Evolutionary conservation across 2,113 vertebrate genomes (phyloP).

Genomic region (Pangasianodon hypophthalmus): DNA sequence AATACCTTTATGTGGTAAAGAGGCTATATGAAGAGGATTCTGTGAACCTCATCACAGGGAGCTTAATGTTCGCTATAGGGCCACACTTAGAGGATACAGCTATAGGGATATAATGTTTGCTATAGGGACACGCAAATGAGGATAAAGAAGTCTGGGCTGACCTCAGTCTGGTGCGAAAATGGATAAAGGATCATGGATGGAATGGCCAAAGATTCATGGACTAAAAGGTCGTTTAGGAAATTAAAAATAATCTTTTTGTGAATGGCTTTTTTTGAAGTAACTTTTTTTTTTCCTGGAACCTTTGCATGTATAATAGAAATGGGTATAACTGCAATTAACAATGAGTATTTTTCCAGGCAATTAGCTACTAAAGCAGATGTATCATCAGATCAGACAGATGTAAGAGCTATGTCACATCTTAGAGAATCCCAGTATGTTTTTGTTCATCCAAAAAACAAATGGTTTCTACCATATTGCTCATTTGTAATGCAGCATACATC

Average conservation of each 20-base stretch:
- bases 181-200: background rate
- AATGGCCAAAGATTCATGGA: background rate
- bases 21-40: background rate
- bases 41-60: background rate
- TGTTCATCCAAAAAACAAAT: background rate
- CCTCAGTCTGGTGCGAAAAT: background rate
- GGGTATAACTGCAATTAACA: background rate
- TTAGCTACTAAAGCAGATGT: background rate
- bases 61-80: background rate
- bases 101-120: background rate
- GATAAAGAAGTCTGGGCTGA: background rate
- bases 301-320: background rate
- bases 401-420: background rate
- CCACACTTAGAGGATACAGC: too few relatives aligned
- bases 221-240: too few relatives aligned
- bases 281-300: background rate
- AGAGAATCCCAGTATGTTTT: background rate
- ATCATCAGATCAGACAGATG: background rate
- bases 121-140: background rate
- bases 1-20: background rate
- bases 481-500: background rate
- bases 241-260: too few relatives aligned
- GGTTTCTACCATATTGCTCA: background rate
- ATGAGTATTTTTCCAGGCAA: background rate
- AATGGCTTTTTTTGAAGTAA: background rate